These are phyloP conservation scores for Plebejus anna DNA, from an alignment of 2,888 invertebrate genomes.

Conservation along the genomic window DNA sequence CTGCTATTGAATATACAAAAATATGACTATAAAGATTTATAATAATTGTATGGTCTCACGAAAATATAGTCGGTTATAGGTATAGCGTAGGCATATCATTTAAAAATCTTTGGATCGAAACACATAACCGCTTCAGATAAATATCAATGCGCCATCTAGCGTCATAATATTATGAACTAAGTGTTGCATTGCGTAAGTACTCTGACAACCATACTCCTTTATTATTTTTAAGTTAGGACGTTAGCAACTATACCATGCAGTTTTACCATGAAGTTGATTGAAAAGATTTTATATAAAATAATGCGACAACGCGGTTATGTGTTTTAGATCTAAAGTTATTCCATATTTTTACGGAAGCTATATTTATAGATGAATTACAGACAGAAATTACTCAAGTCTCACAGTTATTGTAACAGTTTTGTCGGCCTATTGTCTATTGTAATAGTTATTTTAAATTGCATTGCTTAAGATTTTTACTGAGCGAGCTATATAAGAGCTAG, in stretches of 20 bases:
- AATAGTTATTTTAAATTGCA: background rate
- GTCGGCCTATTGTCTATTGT: background rate
- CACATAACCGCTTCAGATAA: background rate
- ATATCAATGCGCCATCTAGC: background rate
- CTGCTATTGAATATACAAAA: constrained; percentile 18
- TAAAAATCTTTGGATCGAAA: background rate
- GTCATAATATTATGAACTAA: background rate
- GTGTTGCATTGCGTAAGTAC: no score
- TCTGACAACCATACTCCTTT: no score
- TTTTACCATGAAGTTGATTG: no score
- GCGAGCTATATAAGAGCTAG: background rate
- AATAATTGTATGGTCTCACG: constrained; percentile 23
- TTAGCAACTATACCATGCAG: no score
- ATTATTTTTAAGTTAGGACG: no score
- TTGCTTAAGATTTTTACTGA: background rate
- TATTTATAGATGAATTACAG: background rate
- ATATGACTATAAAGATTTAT: constrained; percentile 22
- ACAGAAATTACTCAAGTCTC: background rate
- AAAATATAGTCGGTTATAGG: constrained; percentile 11
- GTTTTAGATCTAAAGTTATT: background rate
- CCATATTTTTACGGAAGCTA: background rate
- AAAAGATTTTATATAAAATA: no score
- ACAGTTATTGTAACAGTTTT: background rate
- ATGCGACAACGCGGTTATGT: background rate
- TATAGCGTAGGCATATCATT: background rate